phyloP scores from a whole-genome alignment of 2,113 vertebrate genomes.

The Zonotrichia leucophrys region DNA sequence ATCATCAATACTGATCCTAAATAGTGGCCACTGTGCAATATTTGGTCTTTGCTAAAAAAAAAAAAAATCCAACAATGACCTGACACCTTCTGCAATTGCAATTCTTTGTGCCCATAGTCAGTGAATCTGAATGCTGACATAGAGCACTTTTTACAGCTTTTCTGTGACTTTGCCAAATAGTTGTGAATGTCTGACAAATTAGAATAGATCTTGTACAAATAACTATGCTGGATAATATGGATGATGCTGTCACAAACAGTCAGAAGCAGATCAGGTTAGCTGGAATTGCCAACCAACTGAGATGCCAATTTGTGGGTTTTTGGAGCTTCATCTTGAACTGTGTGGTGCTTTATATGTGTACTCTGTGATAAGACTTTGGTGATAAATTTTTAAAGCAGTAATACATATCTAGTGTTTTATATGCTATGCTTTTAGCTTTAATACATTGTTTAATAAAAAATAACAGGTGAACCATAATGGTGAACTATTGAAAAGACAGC shows the following conservation, averaged over 20 bases:
- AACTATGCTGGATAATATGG: background rate
- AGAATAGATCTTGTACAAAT: background rate
- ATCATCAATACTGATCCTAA: background rate
- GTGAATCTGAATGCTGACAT: background rate
- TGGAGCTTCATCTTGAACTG: background rate
- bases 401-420: background rate
- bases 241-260: background rate
- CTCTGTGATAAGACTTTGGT: background rate
- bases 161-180: background rate
- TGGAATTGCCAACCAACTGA: background rate
- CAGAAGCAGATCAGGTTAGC: background rate
- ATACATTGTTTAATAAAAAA: background rate
- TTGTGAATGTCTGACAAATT: background rate
- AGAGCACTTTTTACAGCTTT: background rate
- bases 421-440: background rate
- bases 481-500: background rate
- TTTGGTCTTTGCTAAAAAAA: background rate
- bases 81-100: background rate
- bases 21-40: rapidly evolving
- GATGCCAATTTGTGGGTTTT: background rate
- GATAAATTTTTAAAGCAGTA: background rate
- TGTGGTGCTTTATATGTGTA: background rate
- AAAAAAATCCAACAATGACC: background rate
- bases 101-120: background rate
- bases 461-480: background rate